These are phyloP conservation scores for Eumeta japonica DNA, from an alignment of 1,140 invertebrate genomes.

Conservation along the genomic window DNA sequence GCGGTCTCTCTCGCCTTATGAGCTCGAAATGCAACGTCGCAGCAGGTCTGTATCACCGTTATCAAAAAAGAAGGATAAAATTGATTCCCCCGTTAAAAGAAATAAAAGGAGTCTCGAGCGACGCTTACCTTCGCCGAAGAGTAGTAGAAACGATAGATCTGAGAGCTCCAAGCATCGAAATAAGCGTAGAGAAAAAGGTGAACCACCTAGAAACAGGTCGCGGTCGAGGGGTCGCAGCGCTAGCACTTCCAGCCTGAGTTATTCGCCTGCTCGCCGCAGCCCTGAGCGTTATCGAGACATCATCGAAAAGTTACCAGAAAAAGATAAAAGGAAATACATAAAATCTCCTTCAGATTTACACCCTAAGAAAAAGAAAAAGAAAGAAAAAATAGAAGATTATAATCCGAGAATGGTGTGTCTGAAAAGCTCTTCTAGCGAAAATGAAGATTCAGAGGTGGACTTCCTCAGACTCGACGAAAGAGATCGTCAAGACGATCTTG, in stretches of 20 bases:
- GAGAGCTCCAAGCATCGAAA: conserved; percentile 8
- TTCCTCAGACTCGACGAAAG: conserved; percentile 39
- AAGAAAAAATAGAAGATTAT: conserved; percentile 22
- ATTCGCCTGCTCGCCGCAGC: conserved; percentile 64
- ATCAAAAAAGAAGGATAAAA: conserved; percentile 28
- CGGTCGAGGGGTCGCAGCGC: conserved; percentile 29
- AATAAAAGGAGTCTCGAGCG: conserved; percentile 20
- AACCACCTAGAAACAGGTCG: conserved; percentile 20
- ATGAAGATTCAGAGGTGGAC: conserved; percentile 56
- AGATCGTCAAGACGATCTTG: conserved; percentile 42
- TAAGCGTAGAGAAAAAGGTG: conserved; percentile 20
- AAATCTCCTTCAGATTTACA: conserved; percentile 39
- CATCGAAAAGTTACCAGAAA: conserved; percentile 53
- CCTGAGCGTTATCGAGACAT: conserved; percentile 66
- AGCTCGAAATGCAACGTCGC: too few relatives aligned
- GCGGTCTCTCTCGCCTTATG: conserved; percentile 9
- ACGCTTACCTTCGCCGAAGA: conserved; percentile 20
- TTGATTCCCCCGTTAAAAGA: conserved; percentile 20
- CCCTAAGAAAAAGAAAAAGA: conserved; percentile 28
- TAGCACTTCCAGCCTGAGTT: conserved; percentile 62
- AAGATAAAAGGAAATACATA: conserved; percentile 55
- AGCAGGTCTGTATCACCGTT: conserved; percentile 30
- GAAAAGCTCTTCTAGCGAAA: conserved; percentile 61
- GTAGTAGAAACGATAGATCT: conserved; percentile 18
- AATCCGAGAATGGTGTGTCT: conserved; percentile 61